Evolutionary conservation across 2,113 vertebrate genomes (phyloP), one percentile per base, ranked within the genome.

Genomic region (Micronycteris hirsuta): DNA sequence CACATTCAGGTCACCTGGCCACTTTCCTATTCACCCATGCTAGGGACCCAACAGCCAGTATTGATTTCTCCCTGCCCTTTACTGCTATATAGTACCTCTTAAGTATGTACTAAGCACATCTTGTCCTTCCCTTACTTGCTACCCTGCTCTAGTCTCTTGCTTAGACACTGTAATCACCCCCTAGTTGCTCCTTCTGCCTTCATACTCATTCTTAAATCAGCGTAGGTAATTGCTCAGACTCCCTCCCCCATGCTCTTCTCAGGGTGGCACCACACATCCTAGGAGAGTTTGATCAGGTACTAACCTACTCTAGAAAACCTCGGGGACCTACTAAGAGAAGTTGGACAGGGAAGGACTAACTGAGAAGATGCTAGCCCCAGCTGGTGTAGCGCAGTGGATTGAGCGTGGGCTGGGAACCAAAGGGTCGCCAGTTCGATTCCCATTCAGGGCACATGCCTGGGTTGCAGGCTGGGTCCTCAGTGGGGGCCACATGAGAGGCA

Each of bases 1-100:
- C 20, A 10, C 12, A 8, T 41, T 65, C 4, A 0, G 71, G 67
- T 86, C 22, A 8, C 0, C 0, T 41, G 26, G 33, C 36, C 43
- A 4, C n/a, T 43, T 52, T 84, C 38, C 38, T 49, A 9, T n/a
- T 56, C 43, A 26, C 11, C 5, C 2, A 16, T 7, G 19, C 28
- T 28, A n/a, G 80, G 85, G 73, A 45, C 41, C 28, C 3, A n/a
- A 81, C 71, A 52, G 15, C 19, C 47, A 67, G 33, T 45, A 33
- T 85, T 3, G 9, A 7, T 4, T 24, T n/a, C 45, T 33, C n/a
- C 38, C 22, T 56, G 77, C 65, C 33, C 28, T 78, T 36, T n/a
- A 38, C 76, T 9, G 17, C 47, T 33, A 5, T 14, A 22, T 3
- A 20, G 52, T 19, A 19, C 13, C 56, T 82, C 47, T 15, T 61